A percentile compares a stretch with the other conserved stretches of the same genome.
Conservation (phyloP, 2,888 invertebrate species). For the Aleiodes leptofemur region DNA sequence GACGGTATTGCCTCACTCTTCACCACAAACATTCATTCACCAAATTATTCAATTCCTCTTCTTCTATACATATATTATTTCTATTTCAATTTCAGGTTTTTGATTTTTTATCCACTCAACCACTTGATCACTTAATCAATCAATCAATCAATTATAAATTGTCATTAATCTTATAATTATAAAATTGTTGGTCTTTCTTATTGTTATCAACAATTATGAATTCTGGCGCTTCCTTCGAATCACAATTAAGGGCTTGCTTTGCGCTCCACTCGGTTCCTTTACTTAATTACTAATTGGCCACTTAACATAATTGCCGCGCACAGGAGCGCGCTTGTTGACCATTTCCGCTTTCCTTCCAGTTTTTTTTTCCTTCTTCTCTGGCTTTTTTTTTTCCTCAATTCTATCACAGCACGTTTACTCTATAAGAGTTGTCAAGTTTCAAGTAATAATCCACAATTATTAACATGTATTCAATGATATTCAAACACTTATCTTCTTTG, state of each 20-base stretch:
- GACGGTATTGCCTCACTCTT: conserved; percentile 57
- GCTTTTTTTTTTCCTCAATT: neutral
- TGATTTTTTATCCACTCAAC: neutral
- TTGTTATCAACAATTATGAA: conserved; percentile 6
- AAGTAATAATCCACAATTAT: conserved; percentile 1
- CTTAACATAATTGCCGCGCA: conserved; percentile 70
- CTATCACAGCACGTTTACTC: conserved; percentile 13
- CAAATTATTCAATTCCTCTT: neutral
- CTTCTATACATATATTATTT: too few relatives aligned
- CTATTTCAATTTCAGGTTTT: neutral
- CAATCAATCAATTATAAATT: neutral
- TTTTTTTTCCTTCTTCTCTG: conserved; percentile 57
- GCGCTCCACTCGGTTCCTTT: conserved; percentile 62
- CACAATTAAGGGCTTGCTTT: conserved; percentile 63
- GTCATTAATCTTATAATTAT: too few relatives aligned
- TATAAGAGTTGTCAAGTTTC: too few relatives aligned
- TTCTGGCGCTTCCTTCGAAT: conserved; percentile 48
- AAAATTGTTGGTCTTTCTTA: conserved; percentile 15
- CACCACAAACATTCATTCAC: conserved; percentile 6
- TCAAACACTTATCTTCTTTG: conserved; percentile 48
- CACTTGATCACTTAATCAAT: neutral
- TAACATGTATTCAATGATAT: neutral
- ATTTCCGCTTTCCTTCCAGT: conserved; percentile 70
- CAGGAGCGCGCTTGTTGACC: conserved; percentile 65
- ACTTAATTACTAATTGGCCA: conserved; percentile 72